A percentile compares a stretch with the other conserved stretches of the same genome.
phyloP scores from a whole-genome alignment of 2,797 vertebrate genomes.

The Cryptoblepharus egeriae region DNA sequence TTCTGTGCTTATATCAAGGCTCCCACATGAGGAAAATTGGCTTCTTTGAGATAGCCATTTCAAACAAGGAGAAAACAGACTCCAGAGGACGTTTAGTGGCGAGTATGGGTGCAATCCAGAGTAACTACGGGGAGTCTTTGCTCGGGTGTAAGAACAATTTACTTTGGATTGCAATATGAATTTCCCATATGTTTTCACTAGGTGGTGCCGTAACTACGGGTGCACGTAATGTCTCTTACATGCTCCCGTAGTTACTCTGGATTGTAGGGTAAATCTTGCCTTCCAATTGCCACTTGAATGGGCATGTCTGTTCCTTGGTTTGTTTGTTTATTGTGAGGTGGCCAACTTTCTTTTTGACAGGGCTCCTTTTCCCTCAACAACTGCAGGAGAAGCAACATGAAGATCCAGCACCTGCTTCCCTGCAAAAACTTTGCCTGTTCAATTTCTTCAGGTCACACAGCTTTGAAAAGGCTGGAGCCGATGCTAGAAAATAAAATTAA shows the following conservation, averaged over 20 bases:
- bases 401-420: not conserved
- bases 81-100: not conserved
- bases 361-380: not conserved
- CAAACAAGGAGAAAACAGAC: not conserved
- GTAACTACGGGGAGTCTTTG: no score
- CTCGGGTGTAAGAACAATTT: no score
- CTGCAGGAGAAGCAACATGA: not conserved
- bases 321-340: no score
- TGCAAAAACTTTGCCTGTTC: not conserved
- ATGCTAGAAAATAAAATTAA: not conserved
- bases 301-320: no score
- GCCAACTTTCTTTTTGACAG: no score
- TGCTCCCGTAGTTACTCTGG: no score
- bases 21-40: not conserved
- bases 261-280: not conserved
- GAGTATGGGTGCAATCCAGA: no score
- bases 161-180: no score
- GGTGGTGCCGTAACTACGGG: no score
- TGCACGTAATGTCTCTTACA: no score
- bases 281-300: not conserved
- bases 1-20: not conserved
- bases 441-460: not conserved
- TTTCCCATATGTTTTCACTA: no score
- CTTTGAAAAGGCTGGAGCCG: not conserved
- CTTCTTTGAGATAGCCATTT: not conserved